A percentile compares a stretch with the other conserved stretches of the same genome.
Evolutionary conservation across 2,888 invertebrate species (phyloP).

Genomic region (Heliconius ismenius): DNA sequence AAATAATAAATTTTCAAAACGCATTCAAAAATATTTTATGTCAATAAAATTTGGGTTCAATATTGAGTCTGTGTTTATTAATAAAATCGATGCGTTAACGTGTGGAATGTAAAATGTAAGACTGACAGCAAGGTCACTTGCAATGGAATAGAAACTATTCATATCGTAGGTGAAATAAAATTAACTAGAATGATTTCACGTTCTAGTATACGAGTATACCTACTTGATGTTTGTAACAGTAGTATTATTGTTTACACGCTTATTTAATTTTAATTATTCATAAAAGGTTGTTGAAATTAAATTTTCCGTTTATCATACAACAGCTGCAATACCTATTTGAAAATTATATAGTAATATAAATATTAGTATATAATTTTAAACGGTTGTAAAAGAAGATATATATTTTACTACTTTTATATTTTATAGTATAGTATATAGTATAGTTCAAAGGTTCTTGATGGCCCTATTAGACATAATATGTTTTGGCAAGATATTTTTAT

Average conservation of each 20-base stretch:
- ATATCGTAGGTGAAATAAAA: slow-evolving; percentile 78
- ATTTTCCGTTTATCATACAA: background rate
- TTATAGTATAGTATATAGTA: background rate
- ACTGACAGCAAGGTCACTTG: slow-evolving; percentile 77
- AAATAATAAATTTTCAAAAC: slow-evolving; percentile 74
- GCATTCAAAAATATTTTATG: slow-evolving; percentile 71
- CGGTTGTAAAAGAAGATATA: background rate
- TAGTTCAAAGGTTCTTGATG: background rate
- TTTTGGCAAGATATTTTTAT: background rate
- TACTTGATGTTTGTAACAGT: slow-evolving; percentile 20
- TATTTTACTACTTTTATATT: background rate
- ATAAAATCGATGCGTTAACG: slow-evolving; percentile 79
- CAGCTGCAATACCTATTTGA: slow-evolving; percentile 45
- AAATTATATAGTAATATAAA: background rate
- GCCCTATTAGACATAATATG: background rate
- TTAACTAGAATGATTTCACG: slow-evolving; percentile 49
- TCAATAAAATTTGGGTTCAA: slow-evolving; percentile 74
- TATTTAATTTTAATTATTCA: slow-evolving; percentile 15
- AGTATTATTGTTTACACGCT: slow-evolving; percentile 19
- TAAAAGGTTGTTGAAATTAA: slow-evolving; percentile 14
- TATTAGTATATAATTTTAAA: background rate
- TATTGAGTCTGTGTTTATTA: slow-evolving; percentile 77
- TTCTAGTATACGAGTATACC: slow-evolving; percentile 19
- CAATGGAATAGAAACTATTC: slow-evolving; percentile 75
- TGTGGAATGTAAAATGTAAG: slow-evolving; percentile 80